Evolutionary conservation across 2,888 invertebrate genomes (phyloP), one percentile per base, ranked within the genome.

Genomic region (Hirtodrosophila cameraria): DNA sequence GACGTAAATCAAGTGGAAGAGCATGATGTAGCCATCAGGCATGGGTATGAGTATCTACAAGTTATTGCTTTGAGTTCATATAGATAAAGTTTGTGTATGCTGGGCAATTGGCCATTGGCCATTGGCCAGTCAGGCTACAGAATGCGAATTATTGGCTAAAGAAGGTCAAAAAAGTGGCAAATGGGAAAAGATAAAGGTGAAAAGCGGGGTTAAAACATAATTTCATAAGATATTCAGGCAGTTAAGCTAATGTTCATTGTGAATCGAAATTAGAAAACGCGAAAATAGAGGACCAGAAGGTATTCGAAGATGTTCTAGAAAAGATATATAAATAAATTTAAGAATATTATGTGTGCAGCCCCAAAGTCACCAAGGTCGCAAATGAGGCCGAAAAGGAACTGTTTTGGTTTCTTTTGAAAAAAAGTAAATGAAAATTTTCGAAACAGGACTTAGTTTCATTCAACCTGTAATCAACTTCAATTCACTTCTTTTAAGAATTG

Each of bases 1-100:
- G 81, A 72, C 83, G 82, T 83, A 81, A 83, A 81, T 82, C 84
- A 82, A 79, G 81, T 81, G 84, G 81, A 81, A 82, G 79, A 66
- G 63, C 74, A 77, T 79, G 83, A 81, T 82, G 77, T 77, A 80
- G 80, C 82, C 78, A 75, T 78, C 82, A 80, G 59, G 43, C 33
- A 15, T 41, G 35, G 27, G 50, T 67, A 50, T 35, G 57, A 46
- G 59, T 31, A 42, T 20, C 27, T 54, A 20, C 38, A 53, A 67
- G 39, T 55, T 64, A 70, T 69, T 49, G 50, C 60, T 20, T 43
- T 25, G 46, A 71, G 53, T 65, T 70, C 61, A 69, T 69, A 54
- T 42, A 46, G 25, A 36, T 28, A 62, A 35, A 53, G 30, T 43
- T 49, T 38, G 48, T 28, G 9, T 57, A 8, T 18, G 13, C 13